Conservation (phyloP, 2,113 vertebrate genomes). For the Oncorhynchus masou region DNA sequence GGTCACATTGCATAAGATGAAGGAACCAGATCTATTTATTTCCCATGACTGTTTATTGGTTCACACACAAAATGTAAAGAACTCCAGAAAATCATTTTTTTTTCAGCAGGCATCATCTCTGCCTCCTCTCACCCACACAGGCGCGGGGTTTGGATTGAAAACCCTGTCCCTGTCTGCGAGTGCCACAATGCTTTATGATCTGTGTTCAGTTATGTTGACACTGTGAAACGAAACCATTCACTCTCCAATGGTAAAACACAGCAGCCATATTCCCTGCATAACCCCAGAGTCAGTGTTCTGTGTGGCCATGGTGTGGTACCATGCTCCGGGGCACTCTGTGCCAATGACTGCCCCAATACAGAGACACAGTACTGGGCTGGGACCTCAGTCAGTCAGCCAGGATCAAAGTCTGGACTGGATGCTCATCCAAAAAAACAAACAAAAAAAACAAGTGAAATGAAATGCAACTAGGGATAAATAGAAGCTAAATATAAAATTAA, state of each 20-base stretch:
- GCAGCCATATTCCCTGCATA: conserved; percentile 24
- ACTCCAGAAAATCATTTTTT: too few relatives aligned
- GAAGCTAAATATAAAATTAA: background rate
- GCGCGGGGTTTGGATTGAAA: conserved; percentile 59
- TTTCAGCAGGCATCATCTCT: background rate
- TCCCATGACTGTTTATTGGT: background rate
- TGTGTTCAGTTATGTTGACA: conserved; percentile 56
- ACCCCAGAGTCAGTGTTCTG: conserved; percentile 4
- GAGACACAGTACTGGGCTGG: too few relatives aligned
- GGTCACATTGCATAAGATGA: conserved; percentile 50
- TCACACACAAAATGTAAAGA: too few relatives aligned
- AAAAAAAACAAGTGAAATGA: too few relatives aligned
- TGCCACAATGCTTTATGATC: conserved; percentile 67
- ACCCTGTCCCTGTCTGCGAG: conserved; percentile 41
- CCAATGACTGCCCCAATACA: background rate
- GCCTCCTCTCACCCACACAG: conserved; percentile 28
- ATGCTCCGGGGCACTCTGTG: background rate
- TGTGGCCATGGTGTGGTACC: conserved; percentile 5
- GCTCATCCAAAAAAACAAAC: background rate
- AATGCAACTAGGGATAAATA: too few relatives aligned
- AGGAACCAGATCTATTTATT: background rate
- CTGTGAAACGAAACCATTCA: conserved; percentile 62
- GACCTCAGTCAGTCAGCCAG: too few relatives aligned
- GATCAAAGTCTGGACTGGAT: background rate
- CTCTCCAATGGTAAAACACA: conserved; percentile 39